These are phyloP conservation scores for Pseudeuparius sepicola DNA, from an alignment of 2,888 invertebrate species.

Conservation along the genomic window DNA sequence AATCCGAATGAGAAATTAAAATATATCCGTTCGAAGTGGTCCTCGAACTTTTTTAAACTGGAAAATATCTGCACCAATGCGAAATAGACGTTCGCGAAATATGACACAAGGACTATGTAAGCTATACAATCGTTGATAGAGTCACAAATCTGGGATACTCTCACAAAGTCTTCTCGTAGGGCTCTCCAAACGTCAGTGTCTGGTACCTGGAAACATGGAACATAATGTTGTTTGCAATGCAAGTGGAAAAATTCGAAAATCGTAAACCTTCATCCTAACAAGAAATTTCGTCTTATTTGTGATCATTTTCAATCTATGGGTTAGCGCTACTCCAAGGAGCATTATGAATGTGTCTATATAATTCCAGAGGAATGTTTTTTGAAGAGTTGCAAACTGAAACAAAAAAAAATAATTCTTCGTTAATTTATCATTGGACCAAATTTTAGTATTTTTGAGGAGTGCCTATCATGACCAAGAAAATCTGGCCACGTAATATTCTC, in stretches of 20 bases:
- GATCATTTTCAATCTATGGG: conserved; percentile 22
- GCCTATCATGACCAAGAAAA: too few species aligned
- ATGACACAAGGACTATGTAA: conserved; percentile 53
- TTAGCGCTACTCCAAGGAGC: conserved; percentile 22
- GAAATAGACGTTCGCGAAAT: conserved; percentile 60
- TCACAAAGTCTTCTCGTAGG: conserved; percentile 23
- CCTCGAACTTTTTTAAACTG: conserved; percentile 42
- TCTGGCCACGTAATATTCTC: too few species aligned
- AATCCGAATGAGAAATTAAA: conserved; percentile 36
- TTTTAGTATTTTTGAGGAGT: too few species aligned
- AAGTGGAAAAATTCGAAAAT: too few species aligned
- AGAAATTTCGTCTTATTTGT: conserved; percentile 17
- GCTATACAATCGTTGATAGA: conserved; percentile 51
- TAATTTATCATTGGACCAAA: too few species aligned
- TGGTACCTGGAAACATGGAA: conserved; percentile 20
- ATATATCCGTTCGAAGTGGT: conserved; percentile 28
- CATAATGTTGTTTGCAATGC: too few species aligned
- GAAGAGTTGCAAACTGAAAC: conserved; percentile 23
- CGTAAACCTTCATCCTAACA: conserved; percentile 20
- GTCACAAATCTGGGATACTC: conserved; percentile 28
- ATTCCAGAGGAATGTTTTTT: conserved; percentile 26
- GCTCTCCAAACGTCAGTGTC: conserved; percentile 20
- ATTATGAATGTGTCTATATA: conserved; percentile 25
- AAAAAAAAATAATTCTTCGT: too few species aligned
- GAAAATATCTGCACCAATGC: conserved; percentile 62